Evolutionary conservation across 2,888 invertebrate genomes (phyloP), one percentile per base, ranked within the genome.

Genomic region (Ochropleura leucogaster): DNA sequence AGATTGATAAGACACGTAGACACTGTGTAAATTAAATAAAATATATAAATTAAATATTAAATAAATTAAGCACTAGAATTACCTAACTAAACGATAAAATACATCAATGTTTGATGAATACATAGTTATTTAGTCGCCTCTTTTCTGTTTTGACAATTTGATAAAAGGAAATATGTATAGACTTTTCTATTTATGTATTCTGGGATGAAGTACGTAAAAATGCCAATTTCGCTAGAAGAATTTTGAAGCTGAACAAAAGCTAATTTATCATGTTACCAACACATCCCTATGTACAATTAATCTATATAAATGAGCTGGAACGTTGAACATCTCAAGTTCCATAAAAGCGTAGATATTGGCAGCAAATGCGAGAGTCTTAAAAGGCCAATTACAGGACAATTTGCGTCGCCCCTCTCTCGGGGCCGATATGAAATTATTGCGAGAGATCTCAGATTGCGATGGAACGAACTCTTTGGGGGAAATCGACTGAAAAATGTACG

Each of bases 361-460:
- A 92, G 92, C 89, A 90, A 91, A 90, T 91, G 92, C 88, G 91
- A 89, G 89, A 85, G 90, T 87, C 94, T 94, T 96, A 95, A 96
- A 96, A 96, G 96, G 95, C 90, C 96, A 96, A 96, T 96, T 96
- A 96, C 90, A 89, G 85, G 78, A 93, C 95, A 96, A 96, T 96
- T 95, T 95, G 92, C 93, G 87, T 90, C 93, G 89, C 92, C 90
- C 90, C 85, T 87, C 87, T 76, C 85, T 74, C 81, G 87, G 89
- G 89, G 85, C 86, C 91, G 89, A 91, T 93, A 93, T 93, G 91
- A 92, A 94, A 94, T 96, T 95, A 95, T 94, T 95, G 92, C 88
- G 85, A 88, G 89, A 90, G 84, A 73, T 91, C 87, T 87, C 77
- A 91, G 91, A 93, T 91, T 92, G 90, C 87, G 82, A 82, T 81